Conservation (phyloP, 2,888 invertebrate species). For the Plebejus melissa region DNA sequence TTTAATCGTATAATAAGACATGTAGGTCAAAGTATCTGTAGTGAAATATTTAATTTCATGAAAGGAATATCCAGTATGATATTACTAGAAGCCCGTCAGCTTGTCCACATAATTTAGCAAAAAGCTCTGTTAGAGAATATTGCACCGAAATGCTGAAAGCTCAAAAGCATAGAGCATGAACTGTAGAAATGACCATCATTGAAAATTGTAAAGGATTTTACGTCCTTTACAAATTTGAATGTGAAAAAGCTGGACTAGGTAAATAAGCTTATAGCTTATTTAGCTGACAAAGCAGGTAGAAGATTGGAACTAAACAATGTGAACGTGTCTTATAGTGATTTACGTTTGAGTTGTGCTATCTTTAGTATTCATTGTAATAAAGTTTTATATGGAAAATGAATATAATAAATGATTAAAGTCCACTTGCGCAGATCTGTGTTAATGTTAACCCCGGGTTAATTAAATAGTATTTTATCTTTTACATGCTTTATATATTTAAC, state of each 20-base stretch:
- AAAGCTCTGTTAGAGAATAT: constrained; percentile 16
- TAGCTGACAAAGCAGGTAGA: neutral
- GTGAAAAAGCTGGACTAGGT: no score
- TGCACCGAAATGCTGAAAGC: neutral
- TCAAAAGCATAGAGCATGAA: constrained; percentile 3
- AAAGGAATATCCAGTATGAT: neutral
- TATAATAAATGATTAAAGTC: neutral
- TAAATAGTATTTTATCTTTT: no score
- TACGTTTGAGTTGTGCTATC: neutral
- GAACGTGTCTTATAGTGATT: neutral
- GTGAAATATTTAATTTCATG: constrained; percentile 14
- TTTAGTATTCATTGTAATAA: no score
- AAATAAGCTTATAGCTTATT: no score
- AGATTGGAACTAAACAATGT: neutral
- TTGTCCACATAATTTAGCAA: neutral
- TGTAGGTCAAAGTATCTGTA: neutral
- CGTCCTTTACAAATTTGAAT: no score
- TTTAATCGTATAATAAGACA: neutral
- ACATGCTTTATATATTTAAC: no score
- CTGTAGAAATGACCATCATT: constrained; percentile 6
- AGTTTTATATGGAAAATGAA: no score
- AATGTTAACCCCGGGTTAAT: no score
- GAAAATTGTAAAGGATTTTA: neutral
- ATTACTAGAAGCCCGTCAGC: neutral
- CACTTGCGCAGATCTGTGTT: no score